These are phyloP conservation scores for Chelonus insularis DNA, from an alignment of 1,140 invertebrate species.

Conservation along the genomic window DNA sequence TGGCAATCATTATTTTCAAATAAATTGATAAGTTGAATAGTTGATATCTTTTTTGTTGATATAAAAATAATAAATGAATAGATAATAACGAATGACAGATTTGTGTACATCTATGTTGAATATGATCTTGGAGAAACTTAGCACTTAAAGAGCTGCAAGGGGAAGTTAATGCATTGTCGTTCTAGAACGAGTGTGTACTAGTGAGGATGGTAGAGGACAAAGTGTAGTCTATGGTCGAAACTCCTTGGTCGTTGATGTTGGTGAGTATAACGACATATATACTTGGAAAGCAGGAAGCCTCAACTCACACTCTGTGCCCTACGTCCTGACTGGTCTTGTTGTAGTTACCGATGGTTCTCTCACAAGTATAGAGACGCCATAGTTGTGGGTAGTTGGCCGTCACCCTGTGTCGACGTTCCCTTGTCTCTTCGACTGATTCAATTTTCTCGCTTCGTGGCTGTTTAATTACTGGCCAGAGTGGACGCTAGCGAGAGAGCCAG, in stretches of 20 bases:
- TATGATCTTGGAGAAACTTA: conserved; percentile 58
- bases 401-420: conserved; percentile 57
- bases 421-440: conserved; percentile 61
- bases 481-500: conserved; percentile 38
- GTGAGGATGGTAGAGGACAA: conserved; percentile 14
- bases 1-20: no score
- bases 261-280: conserved; percentile 26
- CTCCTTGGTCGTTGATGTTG: conserved; percentile 32
- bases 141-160: conserved; percentile 55
- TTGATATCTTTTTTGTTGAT: no score
- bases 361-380: conserved; percentile 47
- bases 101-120: conserved; percentile 46
- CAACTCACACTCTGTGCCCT: conserved; percentile 19
- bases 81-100: conserved; percentile 27
- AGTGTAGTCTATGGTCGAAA: conserved; percentile 35
- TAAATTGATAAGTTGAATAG: no score
- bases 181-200: not conserved
- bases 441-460: conserved; percentile 59
- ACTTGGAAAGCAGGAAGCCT: conserved; percentile 14
- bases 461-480: conserved; percentile 59
- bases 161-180: conserved; percentile 52
- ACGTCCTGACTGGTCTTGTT: conserved; percentile 3
- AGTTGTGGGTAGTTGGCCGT: conserved; percentile 59
- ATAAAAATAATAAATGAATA: no score
- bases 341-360: conserved; percentile 11